Evolutionary conservation across 2,797 vertebrate genomes (phyloP), one percentile per base, ranked within the genome.

Genomic region (Sciurus vulgaris): DNA sequence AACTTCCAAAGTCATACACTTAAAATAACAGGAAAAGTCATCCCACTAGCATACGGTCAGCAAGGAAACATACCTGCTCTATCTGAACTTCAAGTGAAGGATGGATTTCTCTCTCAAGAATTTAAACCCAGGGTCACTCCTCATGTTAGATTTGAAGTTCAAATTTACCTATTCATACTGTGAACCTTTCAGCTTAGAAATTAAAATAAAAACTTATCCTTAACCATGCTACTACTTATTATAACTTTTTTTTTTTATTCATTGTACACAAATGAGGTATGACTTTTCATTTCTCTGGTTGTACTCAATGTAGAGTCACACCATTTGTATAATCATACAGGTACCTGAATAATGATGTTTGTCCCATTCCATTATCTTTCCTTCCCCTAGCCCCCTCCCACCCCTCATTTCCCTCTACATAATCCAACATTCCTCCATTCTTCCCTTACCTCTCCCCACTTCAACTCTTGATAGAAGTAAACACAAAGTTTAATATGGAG

Each of bases 11-110:
- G 30, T 12, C 33, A 22, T 61, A 20, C 10, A 90, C 13, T 61
- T 78, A 94, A 38, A 38, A 78, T 38, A 72, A 88, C 84, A 82
- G 10, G n/a, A 73, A 92, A 94, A 65, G 77, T n/a, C n/a, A 93
- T 54, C 5, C n/a, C 69, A 77, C 18, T 93, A 44, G 51, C 24
- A 83, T 12, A 78, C 10, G 84, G 9, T 85, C 47, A 89, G 15
- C 47, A 92, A 93, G 24, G 20, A 90, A 90, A 91, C 10, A 41
- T 24, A 33, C 28, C 82, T 67, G 41, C 28, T 93, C 12, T 78
- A 17, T 49, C 20, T 73, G 33, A 9, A 83, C 5, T 74, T 67
- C 24, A 7, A 81, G 33, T 51, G 13, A 22, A 83, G 9, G 22
- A 84, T 11, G 17, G 28, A 73, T 79, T 86, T 84, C 28, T 83